These are phyloP conservation scores for Tuberolachnus salignus DNA, from an alignment of 2,888 invertebrate species.

Conservation along the genomic window DNA sequence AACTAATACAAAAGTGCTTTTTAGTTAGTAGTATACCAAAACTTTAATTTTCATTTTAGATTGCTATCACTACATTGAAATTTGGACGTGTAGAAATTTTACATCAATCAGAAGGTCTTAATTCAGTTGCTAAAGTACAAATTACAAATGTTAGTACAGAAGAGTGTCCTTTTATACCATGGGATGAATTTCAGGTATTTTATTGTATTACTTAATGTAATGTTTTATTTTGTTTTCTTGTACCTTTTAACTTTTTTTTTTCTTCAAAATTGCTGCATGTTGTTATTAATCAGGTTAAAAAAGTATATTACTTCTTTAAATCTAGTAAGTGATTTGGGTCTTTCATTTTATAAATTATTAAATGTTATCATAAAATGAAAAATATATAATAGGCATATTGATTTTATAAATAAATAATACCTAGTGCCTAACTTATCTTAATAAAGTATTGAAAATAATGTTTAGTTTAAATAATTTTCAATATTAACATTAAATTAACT, in stretches of 20 bases:
- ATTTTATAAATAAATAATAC: not conserved
- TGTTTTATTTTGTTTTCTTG: constrained; percentile 39
- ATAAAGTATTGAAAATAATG: no score
- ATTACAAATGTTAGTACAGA: constrained; percentile 76
- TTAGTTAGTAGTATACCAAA: constrained; percentile 5
- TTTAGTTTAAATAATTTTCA: no score
- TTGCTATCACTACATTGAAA: constrained; percentile 71
- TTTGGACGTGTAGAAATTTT: constrained; percentile 76
- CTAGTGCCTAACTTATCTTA: no score
- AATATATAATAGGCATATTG: not conserved
- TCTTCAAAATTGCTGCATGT: constrained; percentile 55
- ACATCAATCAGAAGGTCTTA: constrained; percentile 73
- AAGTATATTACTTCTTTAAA: constrained; percentile 5
- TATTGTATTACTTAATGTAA: constrained; percentile 46
- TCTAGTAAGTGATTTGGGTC: constrained; percentile 1
- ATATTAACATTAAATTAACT: no score
- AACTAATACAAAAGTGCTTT: constrained; percentile 45
- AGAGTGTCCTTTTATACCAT: constrained; percentile 86
- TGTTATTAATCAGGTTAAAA: constrained; percentile 30
- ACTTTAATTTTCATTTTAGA: constrained; percentile 61
- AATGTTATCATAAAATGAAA: not conserved
- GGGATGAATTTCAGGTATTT: constrained; percentile 91
- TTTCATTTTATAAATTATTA: not conserved
- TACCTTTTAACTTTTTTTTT: constrained; percentile 37
- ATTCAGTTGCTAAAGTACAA: constrained; percentile 73